Base-by-base conservation (phyloP, 2,888 invertebrate genomes). In the Ganaspis brasiliensis region DNA sequence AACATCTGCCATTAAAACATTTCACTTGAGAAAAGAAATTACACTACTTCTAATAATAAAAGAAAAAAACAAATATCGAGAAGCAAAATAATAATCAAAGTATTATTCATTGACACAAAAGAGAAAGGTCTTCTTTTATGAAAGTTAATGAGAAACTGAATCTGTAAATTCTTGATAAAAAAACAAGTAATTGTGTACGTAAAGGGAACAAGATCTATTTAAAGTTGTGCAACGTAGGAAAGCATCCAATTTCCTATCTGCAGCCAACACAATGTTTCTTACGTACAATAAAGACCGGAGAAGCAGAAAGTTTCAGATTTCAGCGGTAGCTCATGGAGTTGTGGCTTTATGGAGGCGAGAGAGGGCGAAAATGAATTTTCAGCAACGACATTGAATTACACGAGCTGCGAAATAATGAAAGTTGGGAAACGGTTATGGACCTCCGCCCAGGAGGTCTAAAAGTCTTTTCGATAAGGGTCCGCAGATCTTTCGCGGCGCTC, bases 371-470 rank as follows among this genome's bases (percentile, higher is more conserved):
- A 67, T 67, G 67, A 67, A 67, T 67, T 67, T 24, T 45, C 45
- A 45, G 24, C 40, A 40, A 45, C 40, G 67, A 67, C 67, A 67
- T 45, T 67, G 67, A 67, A 67, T 67, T 67, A 67, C 45, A 67
- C 72, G 73, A 72, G 76, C 63, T 45, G 63, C 40, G 56, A 49
- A 45, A 45, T 56, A 45, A 63, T 57, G 55, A 57, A 63, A 73
- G 75, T 72, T 74, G 75, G 59, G 40, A 74, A 76, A 76, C 70
- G 74, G 78, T 81, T 79, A 75, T 67, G 72, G 49, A 79, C 75
- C 79, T 75, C 74, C 49, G 40, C 55, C 26, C 19, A 31, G 55
- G 63, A 73, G 71, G 24, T 40, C 40, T 40, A 49, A 49, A 16
- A 49, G n/a, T n/a, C 49, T 49, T 31, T 49, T n/a, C 16, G n/a